These are phyloP conservation scores for Poeciliopsis retropinna DNA, from an alignment of 2,113 vertebrate genomes.

Conservation along the genomic window DNA sequence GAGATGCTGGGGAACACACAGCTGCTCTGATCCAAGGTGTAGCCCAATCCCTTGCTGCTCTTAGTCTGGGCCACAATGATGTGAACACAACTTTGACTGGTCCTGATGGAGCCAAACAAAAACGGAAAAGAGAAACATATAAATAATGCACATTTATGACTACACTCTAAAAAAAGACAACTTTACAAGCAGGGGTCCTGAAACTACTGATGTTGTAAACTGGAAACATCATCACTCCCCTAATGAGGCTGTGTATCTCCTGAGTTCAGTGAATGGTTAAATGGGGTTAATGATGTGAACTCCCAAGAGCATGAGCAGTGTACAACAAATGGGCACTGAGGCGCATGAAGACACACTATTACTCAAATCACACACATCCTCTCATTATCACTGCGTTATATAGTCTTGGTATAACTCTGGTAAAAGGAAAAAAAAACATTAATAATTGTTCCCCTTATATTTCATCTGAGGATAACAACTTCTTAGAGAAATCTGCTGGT, in stretches of 20 bases:
- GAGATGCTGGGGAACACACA: slow-evolving; percentile 90
- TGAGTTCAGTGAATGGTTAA: slow-evolving; percentile 50
- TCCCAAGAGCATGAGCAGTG: slow-evolving; percentile 57
- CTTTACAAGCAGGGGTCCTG: neutral
- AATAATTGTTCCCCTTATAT: neutral
- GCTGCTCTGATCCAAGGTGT: slow-evolving; percentile 91
- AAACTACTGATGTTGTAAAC: neutral
- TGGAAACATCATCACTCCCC: slow-evolving; percentile 8
- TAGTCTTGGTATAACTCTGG: slow-evolving; percentile 15
- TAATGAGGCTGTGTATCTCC: slow-evolving; percentile 39
- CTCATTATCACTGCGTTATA: slow-evolving; percentile 34
- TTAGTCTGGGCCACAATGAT: slow-evolving; percentile 98
- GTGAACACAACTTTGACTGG: slow-evolving; percentile 95
- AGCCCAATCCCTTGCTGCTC: slow-evolving; percentile 84
- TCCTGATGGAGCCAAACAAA: slow-evolving; percentile 75
- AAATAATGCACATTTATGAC: neutral
- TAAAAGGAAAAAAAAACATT: neutral
- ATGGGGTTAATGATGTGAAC: slow-evolving; percentile 62
- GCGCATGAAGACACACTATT: slow-evolving; percentile 21
- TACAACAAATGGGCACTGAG: slow-evolving; percentile 52
- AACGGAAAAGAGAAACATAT: slow-evolving; percentile 16
- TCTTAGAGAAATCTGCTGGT: neutral
- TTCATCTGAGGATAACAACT: neutral
- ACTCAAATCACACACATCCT: slow-evolving; percentile 24
- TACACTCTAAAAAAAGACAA: neutral